These are phyloP conservation scores for Drosophila demipolita DNA, from an alignment of 2,888 invertebrate species.

Conservation along the genomic window DNA sequence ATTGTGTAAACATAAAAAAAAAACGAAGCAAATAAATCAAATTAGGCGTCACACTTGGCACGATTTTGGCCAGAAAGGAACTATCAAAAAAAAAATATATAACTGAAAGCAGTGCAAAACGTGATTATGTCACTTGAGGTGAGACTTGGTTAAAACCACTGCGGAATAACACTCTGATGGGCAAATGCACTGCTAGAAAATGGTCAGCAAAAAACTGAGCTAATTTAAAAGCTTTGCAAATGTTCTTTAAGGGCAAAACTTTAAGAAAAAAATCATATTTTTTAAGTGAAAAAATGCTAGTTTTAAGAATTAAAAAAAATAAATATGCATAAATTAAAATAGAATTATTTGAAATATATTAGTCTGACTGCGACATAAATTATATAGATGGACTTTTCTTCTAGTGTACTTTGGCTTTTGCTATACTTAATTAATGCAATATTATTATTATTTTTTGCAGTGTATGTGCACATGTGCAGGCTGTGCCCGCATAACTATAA, in stretches of 20 bases:
- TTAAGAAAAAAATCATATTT: too few relatives aligned
- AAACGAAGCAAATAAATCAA: constrained; percentile 64
- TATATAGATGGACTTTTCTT: neutral
- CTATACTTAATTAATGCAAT: neutral
- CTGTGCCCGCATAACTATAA: constrained; percentile 51
- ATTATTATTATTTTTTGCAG: constrained; percentile 24
- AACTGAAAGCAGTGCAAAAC: constrained; percentile 15
- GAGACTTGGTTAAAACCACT: constrained; percentile 16
- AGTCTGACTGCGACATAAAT: neutral
- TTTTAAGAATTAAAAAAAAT: neutral
- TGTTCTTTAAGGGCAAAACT: neutral
- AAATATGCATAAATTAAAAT: neutral
- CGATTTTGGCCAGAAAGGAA: constrained; percentile 54
- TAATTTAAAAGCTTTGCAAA: neutral
- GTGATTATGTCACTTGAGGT: constrained; percentile 59
- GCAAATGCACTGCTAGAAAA: constrained; percentile 49
- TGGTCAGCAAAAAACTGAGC: neutral
- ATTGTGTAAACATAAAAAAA: constrained; percentile 43
- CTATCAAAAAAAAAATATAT: constrained; percentile 7
- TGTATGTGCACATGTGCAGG: constrained; percentile 29
- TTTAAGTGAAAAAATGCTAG: too few relatives aligned
- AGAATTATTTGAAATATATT: neutral
- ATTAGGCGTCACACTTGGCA: constrained; percentile 55
- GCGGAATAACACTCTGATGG: constrained; percentile 32
- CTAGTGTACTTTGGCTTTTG: neutral